Percentiles rank a stretch among this genome's conserved stretches.
These are phyloP conservation scores for Holacanthella duospinosa DNA, from an alignment of 2,888 invertebrate genomes.

Conservation along the genomic window DNA sequence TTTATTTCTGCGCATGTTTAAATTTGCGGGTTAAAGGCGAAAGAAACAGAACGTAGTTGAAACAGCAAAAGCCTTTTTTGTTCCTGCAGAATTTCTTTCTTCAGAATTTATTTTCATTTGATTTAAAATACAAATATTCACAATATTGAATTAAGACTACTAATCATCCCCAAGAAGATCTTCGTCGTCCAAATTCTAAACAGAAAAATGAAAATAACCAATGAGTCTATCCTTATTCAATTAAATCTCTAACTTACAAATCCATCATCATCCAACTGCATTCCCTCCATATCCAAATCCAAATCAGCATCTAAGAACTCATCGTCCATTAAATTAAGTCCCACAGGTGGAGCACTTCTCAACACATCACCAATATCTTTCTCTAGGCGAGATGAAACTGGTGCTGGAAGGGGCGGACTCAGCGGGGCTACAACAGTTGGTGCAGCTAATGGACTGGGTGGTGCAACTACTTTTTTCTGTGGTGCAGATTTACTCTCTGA, in stretches of 20 bases:
- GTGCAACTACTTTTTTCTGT: too few relatives aligned
- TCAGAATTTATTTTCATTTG: too few relatives aligned
- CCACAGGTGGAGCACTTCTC: not conserved
- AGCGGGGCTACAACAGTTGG: constrained; percentile 1
- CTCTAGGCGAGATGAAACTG: constrained; percentile 38
- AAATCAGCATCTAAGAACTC: constrained; percentile 57
- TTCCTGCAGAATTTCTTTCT: too few relatives aligned
- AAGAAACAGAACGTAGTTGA: too few relatives aligned
- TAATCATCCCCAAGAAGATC: constrained; percentile 6
- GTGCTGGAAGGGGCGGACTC: constrained; percentile 36
- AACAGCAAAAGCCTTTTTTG: too few relatives aligned
- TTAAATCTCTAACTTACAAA: constrained; percentile 45
- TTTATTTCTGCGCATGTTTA: too few relatives aligned
- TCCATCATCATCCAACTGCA: constrained; percentile 68
- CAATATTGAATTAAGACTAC: too few relatives aligned
- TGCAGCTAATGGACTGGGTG: not conserved
- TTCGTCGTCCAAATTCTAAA: constrained; percentile 4
- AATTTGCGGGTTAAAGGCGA: too few relatives aligned
- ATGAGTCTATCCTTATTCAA: not conserved
- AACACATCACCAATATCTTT: constrained; percentile 19
- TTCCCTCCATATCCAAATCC: constrained; percentile 71
- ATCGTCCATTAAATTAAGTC: constrained; percentile 25
- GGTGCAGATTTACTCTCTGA: constrained; percentile 11
- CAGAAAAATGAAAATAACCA: not conserved
- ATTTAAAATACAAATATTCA: too few relatives aligned